Conservation (phyloP, 2,113 vertebrate species). For the Daboia siamensis region DNA sequence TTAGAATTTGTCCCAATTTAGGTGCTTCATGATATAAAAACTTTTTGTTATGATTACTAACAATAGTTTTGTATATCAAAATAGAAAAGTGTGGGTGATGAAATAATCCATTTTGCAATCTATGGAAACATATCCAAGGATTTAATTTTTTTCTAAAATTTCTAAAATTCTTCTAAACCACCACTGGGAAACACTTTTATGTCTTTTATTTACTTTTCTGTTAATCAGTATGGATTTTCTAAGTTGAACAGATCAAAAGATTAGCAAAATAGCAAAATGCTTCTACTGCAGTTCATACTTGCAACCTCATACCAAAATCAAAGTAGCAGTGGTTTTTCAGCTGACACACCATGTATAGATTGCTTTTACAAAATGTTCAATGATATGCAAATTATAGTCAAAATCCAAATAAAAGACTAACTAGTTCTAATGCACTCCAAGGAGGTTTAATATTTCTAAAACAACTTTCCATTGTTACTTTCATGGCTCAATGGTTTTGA, state of each 20-base stretch:
- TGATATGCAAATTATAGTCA: background rate
- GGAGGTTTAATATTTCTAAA: background rate
- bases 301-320: background rate
- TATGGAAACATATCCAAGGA: background rate
- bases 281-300: background rate
- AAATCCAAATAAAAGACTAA: background rate
- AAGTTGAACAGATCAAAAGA: background rate
- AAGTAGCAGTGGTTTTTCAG: background rate
- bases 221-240: too few species aligned
- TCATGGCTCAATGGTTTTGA: background rate
- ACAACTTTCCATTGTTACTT: background rate
- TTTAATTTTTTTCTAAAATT: too few species aligned
- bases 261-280: background rate
- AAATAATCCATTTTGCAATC: background rate
- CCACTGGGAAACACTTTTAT: background rate
- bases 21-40: background rate
- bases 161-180: background rate
- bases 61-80: background rate
- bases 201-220: background rate
- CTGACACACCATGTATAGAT: background rate
- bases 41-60: background rate
- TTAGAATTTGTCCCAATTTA: background rate
- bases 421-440: background rate
- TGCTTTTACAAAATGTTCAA: background rate
- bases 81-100: background rate